Evolutionary conservation across 2,113 vertebrate species (phyloP).

Genomic region (Pteruthius melanotis): DNA sequence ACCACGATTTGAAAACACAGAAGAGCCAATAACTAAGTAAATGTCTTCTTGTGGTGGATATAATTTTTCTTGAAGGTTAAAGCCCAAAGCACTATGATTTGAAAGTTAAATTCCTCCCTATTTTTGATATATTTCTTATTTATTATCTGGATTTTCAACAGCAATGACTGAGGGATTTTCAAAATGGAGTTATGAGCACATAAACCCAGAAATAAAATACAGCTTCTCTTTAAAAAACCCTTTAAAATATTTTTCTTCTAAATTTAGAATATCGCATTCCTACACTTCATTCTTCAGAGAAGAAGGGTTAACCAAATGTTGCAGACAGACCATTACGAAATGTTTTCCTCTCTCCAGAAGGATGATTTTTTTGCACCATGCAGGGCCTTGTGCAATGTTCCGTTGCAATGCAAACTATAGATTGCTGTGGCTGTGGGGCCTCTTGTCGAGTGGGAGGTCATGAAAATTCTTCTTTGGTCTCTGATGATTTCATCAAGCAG

Average conservation of each 20-base stretch:
- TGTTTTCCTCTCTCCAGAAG: not conserved
- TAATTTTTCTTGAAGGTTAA: conserved; percentile 53
- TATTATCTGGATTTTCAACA: conserved; percentile 37
- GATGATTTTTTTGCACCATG: not conserved
- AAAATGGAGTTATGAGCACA: not conserved
- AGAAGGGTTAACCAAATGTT: not conserved
- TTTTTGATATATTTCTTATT: conserved; percentile 26
- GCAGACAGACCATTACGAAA: not conserved
- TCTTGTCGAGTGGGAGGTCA: not conserved
- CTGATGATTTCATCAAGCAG: not conserved
- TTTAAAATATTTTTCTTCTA: not conserved
- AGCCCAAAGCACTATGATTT: conserved; percentile 12
- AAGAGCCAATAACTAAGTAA: conserved; percentile 37
- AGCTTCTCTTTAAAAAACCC: not conserved
- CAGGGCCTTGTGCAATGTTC: not conserved
- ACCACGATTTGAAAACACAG: conserved; percentile 5
- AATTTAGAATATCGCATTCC: not conserved
- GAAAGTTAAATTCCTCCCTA: conserved; percentile 26
- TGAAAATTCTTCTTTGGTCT: not conserved
- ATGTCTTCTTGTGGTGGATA: not conserved
- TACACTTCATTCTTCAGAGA: not conserved
- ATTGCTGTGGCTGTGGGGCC: not conserved
- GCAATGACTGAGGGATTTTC: not conserved
- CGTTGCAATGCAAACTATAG: not conserved
- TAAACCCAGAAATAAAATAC: conserved; percentile 13